Evolutionary conservation across 2,888 invertebrate species (phyloP), one percentile per base, ranked within the genome.

Genomic region (Xylocampa areola): DNA sequence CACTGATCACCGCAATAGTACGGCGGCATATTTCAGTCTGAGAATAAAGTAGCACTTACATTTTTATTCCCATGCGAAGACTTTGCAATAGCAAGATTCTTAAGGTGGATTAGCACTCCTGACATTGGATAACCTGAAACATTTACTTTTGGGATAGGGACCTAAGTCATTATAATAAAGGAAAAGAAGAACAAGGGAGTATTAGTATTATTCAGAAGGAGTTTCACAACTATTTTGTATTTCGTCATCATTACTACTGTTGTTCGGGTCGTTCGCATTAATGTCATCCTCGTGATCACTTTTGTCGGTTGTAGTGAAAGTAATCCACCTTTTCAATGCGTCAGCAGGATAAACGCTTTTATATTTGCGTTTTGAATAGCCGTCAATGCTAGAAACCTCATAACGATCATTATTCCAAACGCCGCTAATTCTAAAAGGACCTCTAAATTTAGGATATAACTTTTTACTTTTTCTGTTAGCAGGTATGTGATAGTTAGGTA

Each of bases 321-420:
- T 23, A 13, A 33, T 35, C 45, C 35, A 25, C 0, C 13, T 8
- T 35, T 45, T 45, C 11, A 45, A 13, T 6, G 30, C 17, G 14
- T 45, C 45, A 6, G 35, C 45, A 5, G 45, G 35, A 11, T 23
- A 44, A 5, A 44, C 25, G 16, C 33, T 44, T 44, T 44, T 32
- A 7, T 44, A 44, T 33, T 44, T 33, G 1, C 23, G 21, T 23
- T 44, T 44, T 5, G 44, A 44, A 2, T 33, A n/a, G 4, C 44
- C 44, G 11, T 14, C 10, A 14, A 44, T 33, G 11, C 23, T 44
- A 4, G 21, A 33, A 6, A 44, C 30, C 23, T 44, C 33, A 14
- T 44, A 44, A 10, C 44, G 32, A 33, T 44, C 44, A 6, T 44
- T 21, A n/a, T n/a, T n/a, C n/a, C n/a, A n/a, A n/a, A n/a, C n/a